A percentile compares a stretch with the other conserved stretches of the same genome.
Evolutionary conservation across 2,888 invertebrate species (phyloP).

Genomic region (Patella ulyssiponensis): DNA sequence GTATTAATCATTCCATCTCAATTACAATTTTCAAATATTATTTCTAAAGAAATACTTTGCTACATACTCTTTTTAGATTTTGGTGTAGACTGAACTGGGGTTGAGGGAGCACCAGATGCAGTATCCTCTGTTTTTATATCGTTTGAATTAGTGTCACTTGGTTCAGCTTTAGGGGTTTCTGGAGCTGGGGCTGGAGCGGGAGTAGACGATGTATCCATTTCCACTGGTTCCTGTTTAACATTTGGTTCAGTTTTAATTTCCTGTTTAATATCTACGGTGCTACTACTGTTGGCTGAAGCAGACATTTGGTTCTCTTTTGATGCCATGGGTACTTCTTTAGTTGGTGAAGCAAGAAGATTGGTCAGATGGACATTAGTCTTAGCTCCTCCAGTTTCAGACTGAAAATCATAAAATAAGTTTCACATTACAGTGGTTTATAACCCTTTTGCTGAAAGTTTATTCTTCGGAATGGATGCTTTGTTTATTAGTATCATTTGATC

Average conservation of each 20-base stretch:
- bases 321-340: slow-evolving; percentile 37
- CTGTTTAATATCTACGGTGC: slow-evolving; percentile 52
- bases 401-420: too few relatives aligned
- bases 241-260: slow-evolving; percentile 53
- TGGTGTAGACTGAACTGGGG: slow-evolving; percentile 22
- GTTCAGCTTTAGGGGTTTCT: slow-evolving; percentile 13
- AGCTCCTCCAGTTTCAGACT: too few relatives aligned
- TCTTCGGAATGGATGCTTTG: too few relatives aligned
- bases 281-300: slow-evolving; percentile 21
- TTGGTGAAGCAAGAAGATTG: slow-evolving; percentile 25
- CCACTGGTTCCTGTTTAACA: slow-evolving; percentile 8
- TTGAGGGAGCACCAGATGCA: slow-evolving; percentile 15
- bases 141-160: neutral
- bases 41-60: neutral
- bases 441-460: too few relatives aligned
- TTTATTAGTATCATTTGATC: too few relatives aligned
- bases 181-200: slow-evolving; percentile 28
- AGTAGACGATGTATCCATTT: neutral
- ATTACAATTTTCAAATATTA: too few relatives aligned
- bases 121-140: slow-evolving; percentile 30
- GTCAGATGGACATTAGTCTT: slow-evolving; percentile 12
- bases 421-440: too few relatives aligned
- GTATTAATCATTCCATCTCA: too few relatives aligned
- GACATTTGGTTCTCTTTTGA: slow-evolving; percentile 26
- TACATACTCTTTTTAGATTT: slow-evolving; percentile 37